Conservation (phyloP, 23 tunicate genomes). For the Trididemnum miniatum region DNA sequence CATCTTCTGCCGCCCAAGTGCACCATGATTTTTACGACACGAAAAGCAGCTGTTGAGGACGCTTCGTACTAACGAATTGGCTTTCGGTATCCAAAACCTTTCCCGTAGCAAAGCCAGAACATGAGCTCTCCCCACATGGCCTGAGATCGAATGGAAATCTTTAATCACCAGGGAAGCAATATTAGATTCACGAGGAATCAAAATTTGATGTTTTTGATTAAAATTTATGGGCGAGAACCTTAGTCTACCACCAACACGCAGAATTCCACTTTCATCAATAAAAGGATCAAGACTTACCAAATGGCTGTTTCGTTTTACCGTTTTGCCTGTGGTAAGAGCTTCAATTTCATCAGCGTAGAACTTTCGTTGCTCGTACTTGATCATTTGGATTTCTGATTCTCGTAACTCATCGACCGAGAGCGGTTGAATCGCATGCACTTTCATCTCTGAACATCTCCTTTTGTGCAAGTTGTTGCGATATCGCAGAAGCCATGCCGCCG, state of each 20-base stretch:
- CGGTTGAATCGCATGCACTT: not conserved
- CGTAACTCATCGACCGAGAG: not conserved
- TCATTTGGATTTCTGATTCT: not conserved
- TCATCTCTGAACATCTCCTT: not conserved
- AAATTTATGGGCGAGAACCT: not conserved
- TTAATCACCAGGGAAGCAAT: not conserved
- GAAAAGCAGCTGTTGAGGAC: not conserved
- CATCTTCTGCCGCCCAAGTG: conserved; percentile 13
- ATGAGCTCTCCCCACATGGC: conserved; percentile 16
- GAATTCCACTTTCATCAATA: not conserved
- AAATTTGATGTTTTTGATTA: not conserved
- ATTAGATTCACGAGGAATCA: too few relatives aligned
- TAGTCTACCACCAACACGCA: conserved; percentile 1
- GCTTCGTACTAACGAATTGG: not conserved
- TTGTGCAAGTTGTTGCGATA: too few relatives aligned
- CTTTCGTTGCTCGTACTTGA: too few relatives aligned
- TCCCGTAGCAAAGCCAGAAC: not conserved
- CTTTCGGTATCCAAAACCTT: conserved; percentile 9
- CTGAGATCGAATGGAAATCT: conserved; percentile 4
- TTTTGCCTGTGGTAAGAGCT: not conserved
- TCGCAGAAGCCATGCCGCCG: too few relatives aligned
- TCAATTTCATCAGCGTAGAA: too few relatives aligned
- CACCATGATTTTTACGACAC: not conserved
- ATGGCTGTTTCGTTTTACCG: not conserved
- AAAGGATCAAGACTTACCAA: not conserved